phyloP scores from a whole-genome alignment of 2,113 vertebrate genomes.

The Trogon melanurus region DNA sequence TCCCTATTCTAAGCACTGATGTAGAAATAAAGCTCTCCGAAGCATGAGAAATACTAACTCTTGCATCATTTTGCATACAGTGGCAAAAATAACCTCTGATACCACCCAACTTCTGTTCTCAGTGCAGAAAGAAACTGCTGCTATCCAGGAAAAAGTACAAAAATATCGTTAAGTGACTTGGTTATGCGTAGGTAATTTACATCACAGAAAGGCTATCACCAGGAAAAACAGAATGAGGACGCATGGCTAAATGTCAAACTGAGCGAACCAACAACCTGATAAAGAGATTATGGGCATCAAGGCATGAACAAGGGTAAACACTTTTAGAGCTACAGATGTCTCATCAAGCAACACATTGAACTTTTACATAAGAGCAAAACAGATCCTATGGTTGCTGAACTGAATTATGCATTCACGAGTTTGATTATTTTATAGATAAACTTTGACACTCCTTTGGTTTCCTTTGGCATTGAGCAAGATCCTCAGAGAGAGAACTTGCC shows the following conservation, averaged over 20 bases:
- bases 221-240: background rate
- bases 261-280: background rate
- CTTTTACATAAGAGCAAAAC: background rate
- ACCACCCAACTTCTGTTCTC: background rate
- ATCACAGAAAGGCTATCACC: background rate
- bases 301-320: background rate
- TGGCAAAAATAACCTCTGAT: background rate
- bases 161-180: background rate
- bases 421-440: background rate
- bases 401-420: background rate
- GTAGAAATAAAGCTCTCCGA: background rate
- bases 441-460: background rate
- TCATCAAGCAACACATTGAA: background rate
- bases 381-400: background rate
- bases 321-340: background rate
- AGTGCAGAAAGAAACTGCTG: background rate
- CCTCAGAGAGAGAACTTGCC: background rate
- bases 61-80: background rate
- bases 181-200: background rate
- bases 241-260: background rate
- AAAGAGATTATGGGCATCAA: background rate
- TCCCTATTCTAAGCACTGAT: background rate
- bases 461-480: background rate
- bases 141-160: slow-evolving; percentile 25
- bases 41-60: background rate